phyloP scores from a whole-genome alignment of 1,140 invertebrate genomes.

The Chlorops oryzae region DNA sequence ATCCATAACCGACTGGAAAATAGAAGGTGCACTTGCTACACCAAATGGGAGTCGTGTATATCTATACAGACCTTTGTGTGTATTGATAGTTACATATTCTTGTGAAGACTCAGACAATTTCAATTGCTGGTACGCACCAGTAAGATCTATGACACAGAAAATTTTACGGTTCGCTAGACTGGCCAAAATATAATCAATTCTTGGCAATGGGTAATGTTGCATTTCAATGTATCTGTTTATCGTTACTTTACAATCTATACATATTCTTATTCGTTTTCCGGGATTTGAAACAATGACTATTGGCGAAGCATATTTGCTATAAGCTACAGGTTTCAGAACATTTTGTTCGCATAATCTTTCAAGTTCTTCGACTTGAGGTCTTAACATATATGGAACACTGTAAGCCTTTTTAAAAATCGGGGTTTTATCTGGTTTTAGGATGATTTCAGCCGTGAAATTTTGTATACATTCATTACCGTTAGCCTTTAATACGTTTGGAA shows the following conservation, averaged over 20 bases:
- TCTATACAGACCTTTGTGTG: conserved; percentile 32
- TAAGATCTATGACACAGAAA: no score
- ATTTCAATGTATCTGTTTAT: conserved; percentile 18
- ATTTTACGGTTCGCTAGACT: conserved; percentile 21
- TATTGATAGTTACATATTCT: conserved; percentile 33
- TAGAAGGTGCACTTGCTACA: conserved; percentile 32
- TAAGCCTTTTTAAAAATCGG: not conserved
- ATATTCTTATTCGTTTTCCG: conserved; percentile 1
- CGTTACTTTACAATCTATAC: conserved; percentile 12
- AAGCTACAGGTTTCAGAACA: not conserved
- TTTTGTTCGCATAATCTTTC: not conserved
- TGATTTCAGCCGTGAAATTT: no score
- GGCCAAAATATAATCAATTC: conserved; percentile 20
- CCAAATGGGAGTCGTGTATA: conserved; percentile 36
- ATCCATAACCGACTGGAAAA: conserved; percentile 34
- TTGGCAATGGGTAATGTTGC: conserved; percentile 20
- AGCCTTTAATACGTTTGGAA: no score
- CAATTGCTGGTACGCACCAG: conserved; percentile 33
- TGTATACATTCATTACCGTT: no score
- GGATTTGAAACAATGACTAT: no score
- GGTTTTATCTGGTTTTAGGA: not conserved
- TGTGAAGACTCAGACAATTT: conserved; percentile 26
- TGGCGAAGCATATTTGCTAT: no score
- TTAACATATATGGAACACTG: not conserved
- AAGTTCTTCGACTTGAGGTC: not conserved